Evolutionary conservation across 2,797 vertebrate species (phyloP), one percentile per base, ranked within the genome.

Genomic region (Masticophis lateralis): DNA sequence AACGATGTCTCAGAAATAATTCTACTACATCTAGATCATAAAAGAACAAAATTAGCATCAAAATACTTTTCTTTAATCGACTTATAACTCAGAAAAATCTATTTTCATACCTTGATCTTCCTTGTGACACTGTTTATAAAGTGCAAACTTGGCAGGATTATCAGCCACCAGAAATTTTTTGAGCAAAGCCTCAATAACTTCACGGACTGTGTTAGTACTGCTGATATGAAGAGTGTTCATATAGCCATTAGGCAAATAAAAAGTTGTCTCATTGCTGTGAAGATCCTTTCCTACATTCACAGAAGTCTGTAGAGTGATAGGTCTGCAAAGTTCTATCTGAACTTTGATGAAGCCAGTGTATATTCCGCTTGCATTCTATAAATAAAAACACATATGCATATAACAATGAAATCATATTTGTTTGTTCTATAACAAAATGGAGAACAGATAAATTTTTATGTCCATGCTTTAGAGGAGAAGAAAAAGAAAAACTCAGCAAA

Each of bases 341-440:
- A 99, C 99, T 95, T 99, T 99, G 97, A 99, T 99, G 98, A 99
- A 99, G 95, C 99, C 99, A 27, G 99, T 99, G 97, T 99, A 99
- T 90, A 98, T 96, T 90, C 98, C 98, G 14, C 97, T 98, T 0
- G 97, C 86, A 0, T 97, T 98, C 99, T 99, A 96, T 37, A 95
- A 56, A 0, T 1, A 92, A 83, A 94, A 90, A 95, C 13, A 94
- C 95, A 93, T 1, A 87, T 3, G 0, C 0, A 60, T 18, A 22
- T 9, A 92, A 92, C 92, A 87, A 92, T 79, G 43, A 74, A 60
- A 83, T 28, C 0, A 57, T 32, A 88, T 32, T 87, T 1, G 59
- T 10, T 14, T 0, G 4, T 4, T 79, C 53, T 13, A 18, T 79
- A 43, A 79, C 32, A 79, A 79, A 37, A 79, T 79, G 18, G 69